Evolutionary conservation across 2,113 vertebrate genomes (phyloP).

Genomic region (Passerina amoena): DNA sequence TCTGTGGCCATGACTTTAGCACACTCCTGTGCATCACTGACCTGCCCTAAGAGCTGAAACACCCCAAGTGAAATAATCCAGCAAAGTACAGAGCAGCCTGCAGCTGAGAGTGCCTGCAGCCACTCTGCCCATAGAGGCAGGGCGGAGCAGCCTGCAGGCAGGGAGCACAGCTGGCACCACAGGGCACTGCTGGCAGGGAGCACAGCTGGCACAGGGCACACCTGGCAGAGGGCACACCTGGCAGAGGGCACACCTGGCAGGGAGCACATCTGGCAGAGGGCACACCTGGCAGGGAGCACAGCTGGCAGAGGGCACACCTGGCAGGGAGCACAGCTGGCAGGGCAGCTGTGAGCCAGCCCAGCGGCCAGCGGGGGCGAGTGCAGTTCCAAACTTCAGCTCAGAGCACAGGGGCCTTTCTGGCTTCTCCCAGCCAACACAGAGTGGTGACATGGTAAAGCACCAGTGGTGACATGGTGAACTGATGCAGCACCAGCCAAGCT

Average conservation of each 20-base stretch:
- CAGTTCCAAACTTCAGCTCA: not conserved
- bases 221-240: not conserved
- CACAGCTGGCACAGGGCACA: too few relatives aligned
- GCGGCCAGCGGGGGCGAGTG: rapidly evolving
- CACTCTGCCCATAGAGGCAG: not conserved
- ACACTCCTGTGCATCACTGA: rapidly evolving
- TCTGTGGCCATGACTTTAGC: not conserved
- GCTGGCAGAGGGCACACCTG: too few relatives aligned
- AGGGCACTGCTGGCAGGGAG: too few relatives aligned
- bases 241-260: not conserved
- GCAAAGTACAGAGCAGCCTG: not conserved
- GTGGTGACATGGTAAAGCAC: rapidly evolving
- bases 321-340: too few relatives aligned
- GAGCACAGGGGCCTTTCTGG: not conserved
- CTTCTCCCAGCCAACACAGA: rapidly evolving
- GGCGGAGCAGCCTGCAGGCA: not conserved
- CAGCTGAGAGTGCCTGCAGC: not conserved
- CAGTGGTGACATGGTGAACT: rapidly evolving
- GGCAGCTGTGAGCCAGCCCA: not conserved
- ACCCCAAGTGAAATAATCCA: not conserved
- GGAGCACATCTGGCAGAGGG: not conserved
- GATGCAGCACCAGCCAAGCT: not conserved
- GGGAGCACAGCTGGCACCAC: not conserved
- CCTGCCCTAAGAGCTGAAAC: not conserved
- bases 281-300: too few relatives aligned